These are phyloP conservation scores for Ahaetulla prasina DNA, from an alignment of 2,113 vertebrate species.

Conservation along the genomic window DNA sequence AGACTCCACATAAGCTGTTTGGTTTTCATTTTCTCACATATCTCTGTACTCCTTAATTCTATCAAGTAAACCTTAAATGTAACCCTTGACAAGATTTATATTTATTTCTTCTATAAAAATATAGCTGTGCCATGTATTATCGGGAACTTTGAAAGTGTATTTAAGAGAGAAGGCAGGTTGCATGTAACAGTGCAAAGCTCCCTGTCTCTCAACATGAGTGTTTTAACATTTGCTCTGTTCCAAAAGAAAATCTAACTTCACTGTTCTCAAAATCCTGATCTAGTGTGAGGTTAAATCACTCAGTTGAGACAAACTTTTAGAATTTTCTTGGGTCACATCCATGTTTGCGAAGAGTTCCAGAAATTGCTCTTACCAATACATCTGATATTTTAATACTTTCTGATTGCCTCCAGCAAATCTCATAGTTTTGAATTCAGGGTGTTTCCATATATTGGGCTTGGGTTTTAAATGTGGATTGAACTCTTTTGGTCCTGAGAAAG, in stretches of 20 bases:
- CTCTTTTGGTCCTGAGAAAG: not conserved
- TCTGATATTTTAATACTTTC: not conserved
- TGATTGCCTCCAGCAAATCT: not conserved
- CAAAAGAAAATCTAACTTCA: not conserved
- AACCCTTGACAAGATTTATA: not conserved
- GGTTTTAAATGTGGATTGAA: not conserved
- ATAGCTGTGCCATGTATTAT: not conserved
- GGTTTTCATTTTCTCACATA: not conserved
- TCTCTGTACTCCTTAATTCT: not conserved
- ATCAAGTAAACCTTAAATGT: not conserved
- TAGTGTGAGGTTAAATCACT: not conserved
- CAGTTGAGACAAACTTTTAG: not conserved
- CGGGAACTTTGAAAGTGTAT: not conserved
- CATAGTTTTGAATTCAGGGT: not conserved
- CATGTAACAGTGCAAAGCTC: not conserved
- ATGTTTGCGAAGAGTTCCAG: not conserved
- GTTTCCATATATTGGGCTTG: not conserved
- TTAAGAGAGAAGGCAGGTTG: not conserved
- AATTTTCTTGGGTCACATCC: not conserved
- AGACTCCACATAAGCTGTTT: not conserved
- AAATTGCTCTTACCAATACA: not conserved
- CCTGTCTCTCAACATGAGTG: not conserved
- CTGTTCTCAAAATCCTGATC: not conserved
- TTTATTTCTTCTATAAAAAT: not conserved
- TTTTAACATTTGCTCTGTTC: not conserved